phyloP scores from a whole-genome alignment of 2,113 vertebrate species.

The Acanthisitta chloris region DNA sequence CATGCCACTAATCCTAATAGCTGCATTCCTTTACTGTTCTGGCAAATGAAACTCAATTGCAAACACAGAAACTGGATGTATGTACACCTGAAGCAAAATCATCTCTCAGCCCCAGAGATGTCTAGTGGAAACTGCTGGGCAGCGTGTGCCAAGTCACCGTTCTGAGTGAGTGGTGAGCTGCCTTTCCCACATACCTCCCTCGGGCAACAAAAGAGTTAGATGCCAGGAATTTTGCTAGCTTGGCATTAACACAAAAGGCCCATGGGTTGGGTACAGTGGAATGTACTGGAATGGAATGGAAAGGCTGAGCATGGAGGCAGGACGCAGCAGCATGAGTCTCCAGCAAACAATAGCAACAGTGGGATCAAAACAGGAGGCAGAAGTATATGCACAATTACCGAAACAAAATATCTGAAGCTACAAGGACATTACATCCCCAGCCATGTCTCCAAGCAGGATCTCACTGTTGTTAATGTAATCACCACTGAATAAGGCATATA shows the following conservation, averaged over 20 bases:
- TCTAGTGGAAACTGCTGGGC: neutral
- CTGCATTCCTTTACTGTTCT: neutral
- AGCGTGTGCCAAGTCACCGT: neutral
- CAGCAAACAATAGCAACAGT: conserved; percentile 64
- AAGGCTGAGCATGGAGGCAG: conserved; percentile 51
- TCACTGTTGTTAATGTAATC: neutral
- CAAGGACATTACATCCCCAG: neutral
- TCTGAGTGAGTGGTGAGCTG: conserved; percentile 10
- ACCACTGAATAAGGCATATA: neutral
- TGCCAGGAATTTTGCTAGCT: conserved; percentile 55
- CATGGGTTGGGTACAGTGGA: conserved; percentile 43
- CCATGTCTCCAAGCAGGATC: neutral
- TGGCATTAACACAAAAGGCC: conserved; percentile 57
- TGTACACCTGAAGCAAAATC: conserved; percentile 36
- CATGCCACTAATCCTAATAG: neutral
- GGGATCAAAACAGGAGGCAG: conserved; percentile 58
- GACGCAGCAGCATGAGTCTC: conserved; percentile 41
- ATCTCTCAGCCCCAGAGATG: neutral
- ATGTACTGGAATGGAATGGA: too few species aligned
- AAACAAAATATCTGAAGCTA: neutral
- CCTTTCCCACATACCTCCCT: conserved; percentile 60
- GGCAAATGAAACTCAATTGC: neutral
- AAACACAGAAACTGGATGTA: neutral
- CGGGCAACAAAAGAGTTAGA: neutral
- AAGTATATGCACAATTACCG: conserved; percentile 25